phyloP scores from a whole-genome alignment of 2,797 vertebrate genomes.

The Eremophila alpestris region DNA sequence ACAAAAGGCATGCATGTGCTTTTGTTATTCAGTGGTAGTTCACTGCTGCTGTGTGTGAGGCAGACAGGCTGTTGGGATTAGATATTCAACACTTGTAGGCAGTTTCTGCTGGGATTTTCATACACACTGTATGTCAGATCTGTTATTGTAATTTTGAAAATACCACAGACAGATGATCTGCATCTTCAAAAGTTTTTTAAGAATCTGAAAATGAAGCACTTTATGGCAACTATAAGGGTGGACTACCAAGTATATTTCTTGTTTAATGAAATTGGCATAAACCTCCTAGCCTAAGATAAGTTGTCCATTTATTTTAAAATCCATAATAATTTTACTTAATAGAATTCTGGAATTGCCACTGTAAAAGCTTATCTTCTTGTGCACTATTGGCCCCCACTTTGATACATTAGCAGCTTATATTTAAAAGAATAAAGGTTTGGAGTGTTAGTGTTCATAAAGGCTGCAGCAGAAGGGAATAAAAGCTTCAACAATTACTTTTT shows the following conservation, averaged over 20 bases:
- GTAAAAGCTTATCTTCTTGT: neutral
- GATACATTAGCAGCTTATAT: neutral
- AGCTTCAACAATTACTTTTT: neutral
- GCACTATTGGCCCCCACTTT: neutral
- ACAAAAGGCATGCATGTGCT: neutral
- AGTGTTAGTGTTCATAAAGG: neutral
- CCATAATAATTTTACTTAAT: constrained; percentile 6
- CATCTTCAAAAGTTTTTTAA: neutral
- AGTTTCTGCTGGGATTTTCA: neutral
- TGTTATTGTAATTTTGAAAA: neutral
- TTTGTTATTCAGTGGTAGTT: neutral
- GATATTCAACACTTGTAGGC: neutral
- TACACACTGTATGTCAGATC: neutral
- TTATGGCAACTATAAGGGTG: neutral
- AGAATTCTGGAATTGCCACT: neutral
- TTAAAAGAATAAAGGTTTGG: neutral
- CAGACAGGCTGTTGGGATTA: neutral
- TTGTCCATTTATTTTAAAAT: neutral
- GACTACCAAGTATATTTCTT: neutral
- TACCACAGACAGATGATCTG: neutral
- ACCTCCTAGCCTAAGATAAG: neutral
- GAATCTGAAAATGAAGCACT: neutral
- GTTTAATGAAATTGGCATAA: neutral
- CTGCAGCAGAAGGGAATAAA: neutral
- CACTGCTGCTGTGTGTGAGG: neutral